A percentile compares a stretch with the other conserved stretches of the same genome.
Evolutionary conservation across 2,888 invertebrate species (phyloP).

Genomic region (Eledona agricola): DNA sequence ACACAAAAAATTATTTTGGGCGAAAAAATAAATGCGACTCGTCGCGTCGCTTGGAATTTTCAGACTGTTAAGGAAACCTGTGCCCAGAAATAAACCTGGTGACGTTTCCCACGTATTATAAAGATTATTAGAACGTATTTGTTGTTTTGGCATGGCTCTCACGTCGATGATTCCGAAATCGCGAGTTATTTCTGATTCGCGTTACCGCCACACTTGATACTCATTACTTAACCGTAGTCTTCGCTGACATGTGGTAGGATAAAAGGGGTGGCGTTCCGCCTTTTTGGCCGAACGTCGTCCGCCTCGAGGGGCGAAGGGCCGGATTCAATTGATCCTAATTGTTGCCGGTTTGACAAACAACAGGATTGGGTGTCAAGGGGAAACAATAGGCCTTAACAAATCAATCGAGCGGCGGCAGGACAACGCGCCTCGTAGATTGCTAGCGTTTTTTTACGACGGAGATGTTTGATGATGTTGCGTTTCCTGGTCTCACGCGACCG

Average conservation of each 20-base stretch:
- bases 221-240: constrained; percentile 2
- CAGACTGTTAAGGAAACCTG: constrained; percentile 20
- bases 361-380: constrained; percentile 25
- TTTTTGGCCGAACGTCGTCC: constrained; percentile 19
- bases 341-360: constrained; percentile 32
- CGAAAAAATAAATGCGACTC: constrained; percentile 1
- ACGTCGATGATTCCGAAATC: constrained; percentile 19
- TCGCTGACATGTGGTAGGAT: constrained; percentile 10
- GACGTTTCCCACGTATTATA: constrained; percentile 18
- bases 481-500: constrained; percentile 14
- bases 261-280: constrained; percentile 25
- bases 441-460: neutral
- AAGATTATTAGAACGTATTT: constrained; percentile 23
- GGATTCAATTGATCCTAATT: constrained; percentile 34
- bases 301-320: constrained; percentile 22
- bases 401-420: constrained; percentile 5
- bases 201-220: constrained; percentile 1
- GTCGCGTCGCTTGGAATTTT: constrained; percentile 9
- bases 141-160: constrained; percentile 21
- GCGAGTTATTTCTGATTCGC: constrained; percentile 10
- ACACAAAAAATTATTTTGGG: neutral
- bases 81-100: constrained; percentile 11
- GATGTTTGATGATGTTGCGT: neutral
- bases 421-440: neutral
- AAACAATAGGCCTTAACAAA: constrained; percentile 20